phyloP scores from a whole-genome alignment of 1,140 invertebrate genomes.

The Holcopasites calliopsidis region DNA sequence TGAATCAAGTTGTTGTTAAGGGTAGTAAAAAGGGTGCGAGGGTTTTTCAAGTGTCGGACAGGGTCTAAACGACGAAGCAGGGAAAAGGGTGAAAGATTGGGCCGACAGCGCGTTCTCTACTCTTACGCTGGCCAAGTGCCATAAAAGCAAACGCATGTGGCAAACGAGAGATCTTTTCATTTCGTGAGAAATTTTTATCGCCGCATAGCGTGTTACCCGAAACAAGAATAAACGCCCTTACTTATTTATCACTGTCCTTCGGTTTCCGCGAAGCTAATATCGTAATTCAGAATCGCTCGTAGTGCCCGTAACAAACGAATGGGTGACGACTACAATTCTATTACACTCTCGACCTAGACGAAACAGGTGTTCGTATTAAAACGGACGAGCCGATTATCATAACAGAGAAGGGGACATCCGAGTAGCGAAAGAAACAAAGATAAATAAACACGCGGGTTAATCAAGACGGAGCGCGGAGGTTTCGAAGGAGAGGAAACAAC shows the following conservation, averaged over 20 bases:
- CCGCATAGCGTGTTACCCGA: conserved; percentile 19
- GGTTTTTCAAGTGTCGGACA: neutral
- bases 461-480: neutral
- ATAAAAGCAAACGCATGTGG: neutral
- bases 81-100: neutral
- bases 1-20: too few relatives aligned
- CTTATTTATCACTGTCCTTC: conserved; percentile 29
- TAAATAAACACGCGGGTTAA: neutral
- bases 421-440: neutral
- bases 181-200: conserved; percentile 41
- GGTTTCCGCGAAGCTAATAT: neutral
- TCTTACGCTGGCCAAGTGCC: neutral
- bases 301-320: neutral
- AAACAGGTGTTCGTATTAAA: too few relatives aligned
- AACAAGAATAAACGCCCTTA: conserved; percentile 25
- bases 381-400: too few relatives aligned
- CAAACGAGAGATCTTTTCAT: conserved; percentile 1
- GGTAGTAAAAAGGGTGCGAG: neutral
- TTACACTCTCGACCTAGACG: too few relatives aligned
- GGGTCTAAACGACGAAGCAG: neutral
- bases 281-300: conserved; percentile 1
- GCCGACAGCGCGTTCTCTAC: neutral
- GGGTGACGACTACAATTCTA: neutral
- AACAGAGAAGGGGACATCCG: neutral
- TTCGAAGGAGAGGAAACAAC: neutral